Evolutionary conservation across 2,888 invertebrate genomes (phyloP), one percentile per base, ranked within the genome.

Genomic region (Heliconius hortense): DNA sequence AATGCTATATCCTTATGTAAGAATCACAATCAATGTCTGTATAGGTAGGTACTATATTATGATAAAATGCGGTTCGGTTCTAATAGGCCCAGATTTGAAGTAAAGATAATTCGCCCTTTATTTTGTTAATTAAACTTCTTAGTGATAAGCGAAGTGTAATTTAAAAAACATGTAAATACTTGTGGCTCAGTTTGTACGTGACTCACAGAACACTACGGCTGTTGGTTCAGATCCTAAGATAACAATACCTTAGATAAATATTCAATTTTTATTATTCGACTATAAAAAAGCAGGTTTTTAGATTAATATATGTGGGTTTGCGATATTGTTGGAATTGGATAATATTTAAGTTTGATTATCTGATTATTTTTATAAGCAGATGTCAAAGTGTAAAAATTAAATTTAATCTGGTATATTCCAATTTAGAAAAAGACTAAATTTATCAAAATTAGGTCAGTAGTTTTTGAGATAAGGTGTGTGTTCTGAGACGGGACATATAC

Each of bases 91-190:
- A 62, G 60, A 71, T 71, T 71, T 26, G 18, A 35, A 43, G 11
- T 62, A 11, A 26, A 71, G 71, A 71, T 71, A 43, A 31, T 60
- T 26, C 18, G 2, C 5, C 39, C 39, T 71, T 71, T 60, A 62
- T 71, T 43, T n/a, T 71, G 39, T 43, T 71, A 62, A 71, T 71
- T 60, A 60, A 59, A 62, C n/a, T 60, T 70, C 26, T 35, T 71
- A 18, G 35, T 39, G 59, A 60, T 71, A 71, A 60, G 24, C 28
- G 10, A 43, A 62, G 5, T 53, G 53, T 69, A 7, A 68, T 24
- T n/a, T 24, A 56, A 69, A 56, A 56, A 64, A 39, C 7, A n/a
- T 39, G n/a, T n/a, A 13, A n/a, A 64, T 24, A n/a, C 15, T 66
- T 39, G 13, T 39, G 11, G 11, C 35, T 35, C 21, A 64, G 13